Percentiles rank a stretch among this genome's conserved stretches.
These are phyloP conservation scores for Benitochromis conjunctus DNA, from an alignment of 2,113 vertebrate genomes.

Conservation along the genomic window DNA sequence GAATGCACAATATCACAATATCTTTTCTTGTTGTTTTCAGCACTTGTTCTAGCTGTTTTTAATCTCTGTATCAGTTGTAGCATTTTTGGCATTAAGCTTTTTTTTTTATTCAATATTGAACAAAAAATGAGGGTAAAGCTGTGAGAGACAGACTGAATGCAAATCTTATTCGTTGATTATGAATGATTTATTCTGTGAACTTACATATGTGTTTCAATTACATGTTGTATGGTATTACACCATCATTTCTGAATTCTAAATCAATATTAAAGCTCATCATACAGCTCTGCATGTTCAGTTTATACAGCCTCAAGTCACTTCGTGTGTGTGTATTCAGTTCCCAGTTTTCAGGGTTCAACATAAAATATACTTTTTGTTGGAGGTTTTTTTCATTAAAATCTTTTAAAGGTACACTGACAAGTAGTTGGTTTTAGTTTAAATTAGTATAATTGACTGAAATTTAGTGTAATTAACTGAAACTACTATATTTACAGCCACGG, in stretches of 20 bases:
- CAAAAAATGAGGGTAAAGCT: not conserved
- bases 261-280: not conserved
- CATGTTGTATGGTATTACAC: not conserved
- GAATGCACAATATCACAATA: not conserved
- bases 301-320: not conserved
- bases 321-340: not conserved
- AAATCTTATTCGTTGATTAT: rapidly evolving
- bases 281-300: not conserved
- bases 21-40: not conserved
- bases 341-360: not conserved
- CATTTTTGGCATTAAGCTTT: not conserved
- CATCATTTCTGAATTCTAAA: not conserved
- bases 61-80: not conserved
- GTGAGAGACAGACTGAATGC: not conserved
- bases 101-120: not conserved
- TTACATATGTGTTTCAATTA: rapidly evolving
- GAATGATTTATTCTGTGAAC: rapidly evolving
- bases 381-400: not conserved
- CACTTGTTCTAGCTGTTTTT: not conserved
- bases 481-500: not conserved
- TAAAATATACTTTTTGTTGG: not conserved
- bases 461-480: not conserved
- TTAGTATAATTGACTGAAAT: not conserved
- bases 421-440: not conserved
- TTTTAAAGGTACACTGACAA: not conserved